Conservation (phyloP, 2,888 invertebrate genomes). For the Zaprionus obscuricornis region DNA sequence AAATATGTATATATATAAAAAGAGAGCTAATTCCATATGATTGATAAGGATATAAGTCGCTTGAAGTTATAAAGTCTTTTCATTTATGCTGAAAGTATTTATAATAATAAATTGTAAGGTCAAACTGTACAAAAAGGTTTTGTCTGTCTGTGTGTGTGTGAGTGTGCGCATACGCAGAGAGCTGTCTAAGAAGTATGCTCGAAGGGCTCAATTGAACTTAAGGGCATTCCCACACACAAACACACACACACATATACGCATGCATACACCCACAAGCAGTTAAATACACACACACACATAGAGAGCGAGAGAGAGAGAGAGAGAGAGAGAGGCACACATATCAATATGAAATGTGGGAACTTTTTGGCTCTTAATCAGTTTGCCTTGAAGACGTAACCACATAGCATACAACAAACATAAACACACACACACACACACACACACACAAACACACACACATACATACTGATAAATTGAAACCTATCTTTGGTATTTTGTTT, state of each 20-base stretch:
- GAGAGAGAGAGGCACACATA: neutral
- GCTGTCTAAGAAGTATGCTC: slow-evolving; percentile 48
- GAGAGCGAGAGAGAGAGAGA: neutral
- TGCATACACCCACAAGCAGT: slow-evolving; percentile 36
- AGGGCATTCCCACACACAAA: slow-evolving; percentile 43
- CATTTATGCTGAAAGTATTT: too few relatives aligned
- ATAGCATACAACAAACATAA: slow-evolving; percentile 51
- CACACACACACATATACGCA: slow-evolving; percentile 8
- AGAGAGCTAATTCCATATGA: too few relatives aligned
- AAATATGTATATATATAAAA: too few relatives aligned
- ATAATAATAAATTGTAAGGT: too few relatives aligned
- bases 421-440: slow-evolving; percentile 33
- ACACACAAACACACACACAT: slow-evolving; percentile 19
- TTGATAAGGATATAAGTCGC: too few relatives aligned
- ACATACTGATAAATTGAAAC: slow-evolving; percentile 57
- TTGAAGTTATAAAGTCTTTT: too few relatives aligned
- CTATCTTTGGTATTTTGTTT: slow-evolving; percentile 67
- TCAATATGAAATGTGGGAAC: slow-evolving; percentile 56
- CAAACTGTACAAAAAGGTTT: slow-evolving; percentile 20
- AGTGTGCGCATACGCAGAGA: slow-evolving; percentile 38
- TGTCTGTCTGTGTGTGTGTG: too few relatives aligned
- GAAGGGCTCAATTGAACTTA: slow-evolving; percentile 53
- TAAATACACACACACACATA: slow-evolving; percentile 35
- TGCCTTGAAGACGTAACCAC: slow-evolving; percentile 55
- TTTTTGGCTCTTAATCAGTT: slow-evolving; percentile 65